Percentiles rank a stretch among this genome's conserved stretches.
Evolutionary conservation across 2,797 vertebrate species (phyloP).

Genomic region (Cynopterus sphinx): DNA sequence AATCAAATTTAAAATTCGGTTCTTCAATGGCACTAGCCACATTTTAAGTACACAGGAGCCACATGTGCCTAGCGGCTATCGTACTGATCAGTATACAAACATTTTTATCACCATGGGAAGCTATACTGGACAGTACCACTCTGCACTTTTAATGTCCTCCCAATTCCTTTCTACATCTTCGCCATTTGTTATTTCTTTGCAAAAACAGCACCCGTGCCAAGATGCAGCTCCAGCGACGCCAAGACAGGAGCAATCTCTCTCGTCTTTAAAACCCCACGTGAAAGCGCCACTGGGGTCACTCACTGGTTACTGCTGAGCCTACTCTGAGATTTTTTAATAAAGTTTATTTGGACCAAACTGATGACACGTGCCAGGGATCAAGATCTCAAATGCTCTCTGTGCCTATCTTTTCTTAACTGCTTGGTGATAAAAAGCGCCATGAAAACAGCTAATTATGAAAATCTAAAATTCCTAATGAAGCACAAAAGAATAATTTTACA

Average conservation of each 20-base stretch:
- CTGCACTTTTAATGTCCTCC: not conserved
- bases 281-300: no score
- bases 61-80: not conserved
- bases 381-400: no score
- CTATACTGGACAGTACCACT: rapidly evolving
- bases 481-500: not conserved
- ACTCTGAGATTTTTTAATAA: no score
- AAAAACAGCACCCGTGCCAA: rapidly evolving
- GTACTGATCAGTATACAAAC: rapidly evolving
- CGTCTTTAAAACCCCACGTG: not conserved
- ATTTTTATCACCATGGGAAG: rapidly evolving
- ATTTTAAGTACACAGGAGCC: not conserved
- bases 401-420: not conserved
- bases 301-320: rapidly evolving
- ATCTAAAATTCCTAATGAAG: not conserved
- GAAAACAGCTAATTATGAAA: not conserved
- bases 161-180: not conserved
- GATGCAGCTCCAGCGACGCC: rapidly evolving
- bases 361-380: no score
- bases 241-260: not conserved
- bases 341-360: no score
- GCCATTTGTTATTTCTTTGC: not conserved
- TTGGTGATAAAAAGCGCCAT: not conserved
- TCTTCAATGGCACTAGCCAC: not conserved
- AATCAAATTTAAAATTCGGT: not conserved